Evolutionary conservation across 2,113 vertebrate species (phyloP).

Genomic region (Sinocyclocheilus anophthalmus): DNA sequence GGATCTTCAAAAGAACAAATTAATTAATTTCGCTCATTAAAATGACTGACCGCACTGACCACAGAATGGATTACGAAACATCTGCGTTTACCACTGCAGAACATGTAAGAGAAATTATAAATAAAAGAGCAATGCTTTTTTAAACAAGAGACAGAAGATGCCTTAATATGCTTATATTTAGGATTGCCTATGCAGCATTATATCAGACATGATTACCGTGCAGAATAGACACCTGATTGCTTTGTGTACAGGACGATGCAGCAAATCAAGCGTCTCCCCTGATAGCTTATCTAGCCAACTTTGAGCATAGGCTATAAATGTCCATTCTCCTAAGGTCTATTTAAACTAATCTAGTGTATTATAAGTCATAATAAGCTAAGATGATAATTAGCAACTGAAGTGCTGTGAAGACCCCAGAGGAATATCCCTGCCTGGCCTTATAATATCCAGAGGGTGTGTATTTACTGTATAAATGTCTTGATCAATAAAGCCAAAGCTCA

Average conservation of each 20-base stretch:
- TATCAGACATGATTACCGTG: conserved; percentile 6
- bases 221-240: conserved; percentile 21
- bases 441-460: neutral
- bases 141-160: conserved; percentile 37
- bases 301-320: conserved; percentile 12
- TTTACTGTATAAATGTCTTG: neutral
- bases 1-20: neutral
- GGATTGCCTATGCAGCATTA: conserved; percentile 14
- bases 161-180: conserved; percentile 26
- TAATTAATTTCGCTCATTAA: neutral
- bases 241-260: conserved; percentile 43
- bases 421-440: conserved; percentile 2
- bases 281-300: conserved; percentile 4
- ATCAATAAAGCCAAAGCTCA: neutral
- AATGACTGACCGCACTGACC: neutral
- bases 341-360: conserved; percentile 7
- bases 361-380: conserved; percentile 2
- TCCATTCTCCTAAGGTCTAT: conserved; percentile 12
- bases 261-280: conserved; percentile 19
- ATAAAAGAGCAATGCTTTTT: conserved; percentile 8
- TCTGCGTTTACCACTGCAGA: neutral
- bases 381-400: neutral
- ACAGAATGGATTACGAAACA: neutral
- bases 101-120: conserved; percentile 23
- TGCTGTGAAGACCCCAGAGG: neutral